Conservation (phyloP, 2,113 vertebrate species). For the Petaurus breviceps region DNA sequence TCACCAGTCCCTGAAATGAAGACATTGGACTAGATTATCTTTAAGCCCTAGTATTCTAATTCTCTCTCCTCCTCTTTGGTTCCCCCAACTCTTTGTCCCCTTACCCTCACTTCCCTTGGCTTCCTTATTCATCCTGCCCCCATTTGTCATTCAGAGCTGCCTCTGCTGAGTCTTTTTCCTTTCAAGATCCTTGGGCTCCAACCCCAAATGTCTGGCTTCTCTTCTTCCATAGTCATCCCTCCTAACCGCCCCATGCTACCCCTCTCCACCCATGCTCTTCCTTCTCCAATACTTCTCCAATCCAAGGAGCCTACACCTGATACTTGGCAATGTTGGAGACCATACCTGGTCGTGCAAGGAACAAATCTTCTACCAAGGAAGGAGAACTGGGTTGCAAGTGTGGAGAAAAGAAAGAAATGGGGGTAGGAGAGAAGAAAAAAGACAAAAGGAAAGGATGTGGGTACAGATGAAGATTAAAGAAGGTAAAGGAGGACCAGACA, state of each 20-base stretch:
- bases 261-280: not conserved
- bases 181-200: not conserved
- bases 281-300: not conserved
- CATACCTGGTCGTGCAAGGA: not conserved
- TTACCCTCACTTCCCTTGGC: not conserved
- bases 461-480: not conserved
- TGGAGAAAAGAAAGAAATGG: not conserved
- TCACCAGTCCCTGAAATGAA: not conserved
- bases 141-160: not conserved
- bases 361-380: not conserved
- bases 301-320: not conserved
- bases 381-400: accelerated
- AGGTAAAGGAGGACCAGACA: not conserved
- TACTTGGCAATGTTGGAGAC: not conserved
- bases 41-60: not conserved
- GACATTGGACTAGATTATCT: not conserved
- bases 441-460: not conserved
- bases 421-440: not conserved
- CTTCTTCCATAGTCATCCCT: not conserved
- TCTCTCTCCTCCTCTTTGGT: not conserved
- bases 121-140: not conserved
- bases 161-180: not conserved
- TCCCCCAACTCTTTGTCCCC: not conserved
- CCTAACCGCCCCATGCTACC: not conserved
- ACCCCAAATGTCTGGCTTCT: not conserved